phyloP scores from a whole-genome alignment of 2,797 vertebrate species.

The Strix occidentalis region DNA sequence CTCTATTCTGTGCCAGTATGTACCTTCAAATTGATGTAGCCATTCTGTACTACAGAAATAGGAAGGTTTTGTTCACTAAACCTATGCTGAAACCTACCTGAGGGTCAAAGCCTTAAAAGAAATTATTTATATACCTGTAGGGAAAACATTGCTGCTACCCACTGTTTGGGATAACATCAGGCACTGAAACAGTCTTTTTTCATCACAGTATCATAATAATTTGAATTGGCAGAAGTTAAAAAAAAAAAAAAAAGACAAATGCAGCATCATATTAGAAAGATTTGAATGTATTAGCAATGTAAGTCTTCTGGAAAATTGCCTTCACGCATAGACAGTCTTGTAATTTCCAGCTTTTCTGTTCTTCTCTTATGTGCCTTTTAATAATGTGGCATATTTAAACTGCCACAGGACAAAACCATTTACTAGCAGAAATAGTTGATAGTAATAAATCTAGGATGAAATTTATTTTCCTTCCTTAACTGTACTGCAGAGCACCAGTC shows the following conservation, averaged over 20 bases:
- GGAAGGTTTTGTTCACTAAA: neutral
- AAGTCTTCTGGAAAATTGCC: conserved; percentile 46
- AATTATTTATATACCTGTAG: neutral
- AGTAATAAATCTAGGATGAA: neutral
- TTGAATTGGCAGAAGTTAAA: neutral
- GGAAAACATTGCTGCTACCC: neutral
- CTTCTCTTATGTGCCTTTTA: neutral
- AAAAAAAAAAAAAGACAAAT: neutral
- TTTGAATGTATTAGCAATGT: neutral
- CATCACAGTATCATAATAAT: neutral
- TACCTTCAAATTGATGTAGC: neutral
- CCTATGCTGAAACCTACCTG: neutral
- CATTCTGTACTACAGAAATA: neutral
- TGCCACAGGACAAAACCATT: neutral
- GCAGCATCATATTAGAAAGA: neutral
- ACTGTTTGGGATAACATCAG: neutral
- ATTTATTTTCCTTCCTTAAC: neutral
- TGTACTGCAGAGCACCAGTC: neutral
- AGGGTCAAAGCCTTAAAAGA: neutral
- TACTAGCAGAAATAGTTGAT: conserved; percentile 3
- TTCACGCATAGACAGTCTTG: conserved; percentile 7
- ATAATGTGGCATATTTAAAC: conserved; percentile 37
- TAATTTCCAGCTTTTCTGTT: conserved; percentile 21
- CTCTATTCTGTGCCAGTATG: neutral
- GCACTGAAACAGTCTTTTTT: neutral